Percentiles rank a stretch among this genome's conserved stretches.
Conservation (phyloP, 2,797 vertebrate species). For the Spatula clypeata region DNA sequence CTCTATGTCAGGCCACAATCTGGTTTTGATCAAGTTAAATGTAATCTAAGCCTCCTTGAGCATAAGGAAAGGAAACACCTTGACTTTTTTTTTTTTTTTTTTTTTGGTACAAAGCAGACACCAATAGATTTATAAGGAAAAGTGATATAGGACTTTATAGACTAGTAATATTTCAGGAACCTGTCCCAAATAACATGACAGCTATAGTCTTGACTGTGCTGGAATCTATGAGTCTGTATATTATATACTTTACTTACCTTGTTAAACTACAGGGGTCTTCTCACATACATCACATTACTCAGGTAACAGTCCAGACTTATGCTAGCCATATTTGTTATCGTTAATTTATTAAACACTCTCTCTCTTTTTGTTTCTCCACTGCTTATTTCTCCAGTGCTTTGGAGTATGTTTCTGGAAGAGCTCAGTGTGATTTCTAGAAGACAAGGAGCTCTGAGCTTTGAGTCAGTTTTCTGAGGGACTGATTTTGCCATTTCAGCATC, state of each 20-base stretch:
- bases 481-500: not conserved
- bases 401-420: not conserved
- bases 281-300: not conserved
- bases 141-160: not conserved
- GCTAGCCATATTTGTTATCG: not conserved
- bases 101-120: not conserved
- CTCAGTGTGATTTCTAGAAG: not conserved
- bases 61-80: not conserved
- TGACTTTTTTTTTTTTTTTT: not conserved
- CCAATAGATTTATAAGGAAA: not conserved
- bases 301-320: not conserved
- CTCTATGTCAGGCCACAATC: not conserved
- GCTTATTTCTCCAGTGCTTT: not conserved
- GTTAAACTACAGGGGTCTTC: not conserved
- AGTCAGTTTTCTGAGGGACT: not conserved
- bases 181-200: accelerated
- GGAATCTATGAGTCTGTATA: not conserved
- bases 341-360: not conserved
- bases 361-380: not conserved
- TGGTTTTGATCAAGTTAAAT: not conserved
- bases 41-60: not conserved
- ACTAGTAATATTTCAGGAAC: not conserved
- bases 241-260: not conserved
- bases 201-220: not conserved
- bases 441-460: not conserved